Evolutionary conservation across 30 jellyfish, hydroid and myxozoan genomes (phyloP).

Genomic region (Turritopsis rubra): DNA sequence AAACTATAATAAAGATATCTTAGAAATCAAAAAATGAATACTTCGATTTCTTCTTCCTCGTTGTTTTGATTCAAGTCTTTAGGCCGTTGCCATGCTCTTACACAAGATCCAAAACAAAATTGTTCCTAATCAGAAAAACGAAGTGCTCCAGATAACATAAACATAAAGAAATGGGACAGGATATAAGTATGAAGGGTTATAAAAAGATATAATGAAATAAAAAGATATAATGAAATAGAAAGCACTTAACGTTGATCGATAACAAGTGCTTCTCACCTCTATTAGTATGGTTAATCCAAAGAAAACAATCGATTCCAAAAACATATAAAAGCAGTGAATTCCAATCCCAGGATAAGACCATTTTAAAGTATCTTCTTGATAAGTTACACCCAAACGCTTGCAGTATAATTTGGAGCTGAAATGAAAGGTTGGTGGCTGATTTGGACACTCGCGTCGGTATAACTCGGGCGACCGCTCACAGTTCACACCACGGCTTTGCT

Average conservation of each 20-base stretch:
- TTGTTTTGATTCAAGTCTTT: not conserved
- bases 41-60: not conserved
- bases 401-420: conserved; percentile 40
- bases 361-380: conserved; percentile 27
- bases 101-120: not conserved
- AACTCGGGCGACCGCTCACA: not conserved
- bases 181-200: not conserved
- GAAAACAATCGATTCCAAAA: conserved; percentile 55
- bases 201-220: not conserved
- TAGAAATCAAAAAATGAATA: not conserved
- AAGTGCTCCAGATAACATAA: too few species aligned
- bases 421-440: not conserved
- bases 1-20: not conserved
- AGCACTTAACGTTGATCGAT: too few species aligned
- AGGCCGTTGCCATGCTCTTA: not conserved
- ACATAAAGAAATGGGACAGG: not conserved
- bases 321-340: conserved; percentile 56
- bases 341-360: conserved; percentile 73
- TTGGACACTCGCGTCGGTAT: not conserved
- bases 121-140: not conserved
- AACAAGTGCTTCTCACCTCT: too few species aligned
- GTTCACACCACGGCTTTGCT: too few species aligned
- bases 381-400: not conserved
- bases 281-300: conserved; percentile 46
- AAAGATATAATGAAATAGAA: not conserved